These are phyloP conservation scores for Pelecanus crispus DNA, from an alignment of 2,113 vertebrate genomes.

Conservation along the genomic window DNA sequence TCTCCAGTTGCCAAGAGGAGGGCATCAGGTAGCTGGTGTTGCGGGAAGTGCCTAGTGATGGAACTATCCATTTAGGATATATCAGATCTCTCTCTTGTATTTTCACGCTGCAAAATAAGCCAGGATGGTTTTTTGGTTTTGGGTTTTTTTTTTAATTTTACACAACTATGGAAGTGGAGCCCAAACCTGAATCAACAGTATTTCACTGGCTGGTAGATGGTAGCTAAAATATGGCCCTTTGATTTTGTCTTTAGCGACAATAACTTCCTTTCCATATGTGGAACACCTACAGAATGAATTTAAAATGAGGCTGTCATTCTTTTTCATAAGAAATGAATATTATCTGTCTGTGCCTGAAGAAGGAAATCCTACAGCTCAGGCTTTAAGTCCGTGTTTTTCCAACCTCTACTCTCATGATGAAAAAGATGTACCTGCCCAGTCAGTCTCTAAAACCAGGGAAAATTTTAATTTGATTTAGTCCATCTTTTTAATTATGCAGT, in stretches of 20 bases:
- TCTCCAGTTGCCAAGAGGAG: not conserved
- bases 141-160: not conserved
- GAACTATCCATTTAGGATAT: not conserved
- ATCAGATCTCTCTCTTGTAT: not conserved
- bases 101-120: not conserved
- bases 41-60: accelerated
- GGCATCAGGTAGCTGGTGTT: accelerated
- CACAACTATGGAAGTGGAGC: not conserved
- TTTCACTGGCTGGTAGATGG: not conserved
- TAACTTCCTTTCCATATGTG: not conserved
- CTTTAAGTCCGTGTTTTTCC: not conserved
- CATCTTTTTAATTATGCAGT: not conserved
- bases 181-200: not conserved
- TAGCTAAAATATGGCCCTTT: not conserved
- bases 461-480: not conserved
- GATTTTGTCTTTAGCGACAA: not conserved
- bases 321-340: not conserved
- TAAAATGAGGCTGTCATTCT: not conserved
- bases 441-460: not conserved
- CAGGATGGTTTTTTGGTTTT: not conserved
- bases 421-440: not conserved
- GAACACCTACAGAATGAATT: not conserved
- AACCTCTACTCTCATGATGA: not conserved
- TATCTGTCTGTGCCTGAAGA: not conserved
- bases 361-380: not conserved